Conservation (phyloP, 1,140 invertebrate genomes). For the Drosophila truncata region DNA sequence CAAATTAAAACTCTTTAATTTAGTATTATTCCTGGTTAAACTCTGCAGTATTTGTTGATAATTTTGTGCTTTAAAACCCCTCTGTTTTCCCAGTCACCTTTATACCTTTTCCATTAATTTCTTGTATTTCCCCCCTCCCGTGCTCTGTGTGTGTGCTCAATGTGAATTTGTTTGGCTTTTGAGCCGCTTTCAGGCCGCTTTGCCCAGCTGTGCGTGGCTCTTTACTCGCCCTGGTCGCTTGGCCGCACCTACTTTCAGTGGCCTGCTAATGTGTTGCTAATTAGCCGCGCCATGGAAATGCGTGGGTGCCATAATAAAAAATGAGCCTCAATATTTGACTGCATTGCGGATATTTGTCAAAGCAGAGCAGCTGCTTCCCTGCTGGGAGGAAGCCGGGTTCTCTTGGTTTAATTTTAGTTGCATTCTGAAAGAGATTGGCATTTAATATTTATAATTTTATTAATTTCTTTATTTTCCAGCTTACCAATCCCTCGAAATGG, state of each 20-base stretch:
- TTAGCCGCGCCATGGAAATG: slow-evolving; percentile 44
- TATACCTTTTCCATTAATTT: slow-evolving; percentile 2
- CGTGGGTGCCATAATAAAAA: slow-evolving; percentile 27
- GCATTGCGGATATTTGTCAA: slow-evolving; percentile 36
- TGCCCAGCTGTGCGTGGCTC: slow-evolving; percentile 52
- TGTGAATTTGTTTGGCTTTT: slow-evolving; percentile 64
- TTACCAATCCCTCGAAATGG: slow-evolving; percentile 41
- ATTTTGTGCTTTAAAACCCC: no score
- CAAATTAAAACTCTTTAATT: no score
- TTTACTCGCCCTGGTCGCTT: slow-evolving; percentile 41
- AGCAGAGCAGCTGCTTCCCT: neutral
- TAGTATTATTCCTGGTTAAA: no score
- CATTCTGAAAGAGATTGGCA: no score
- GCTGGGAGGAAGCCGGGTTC: neutral
- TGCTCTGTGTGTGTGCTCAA: slow-evolving; percentile 24
- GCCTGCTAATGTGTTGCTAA: slow-evolving; percentile 69
- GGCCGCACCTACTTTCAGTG: slow-evolving; percentile 53
- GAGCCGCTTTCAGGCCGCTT: slow-evolving; percentile 21
- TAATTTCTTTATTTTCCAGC: neutral
- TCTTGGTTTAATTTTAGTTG: no score
- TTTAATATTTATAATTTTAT: no score
- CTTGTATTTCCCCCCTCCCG: neutral
- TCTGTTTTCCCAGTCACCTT: neutral
- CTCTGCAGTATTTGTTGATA: no score
- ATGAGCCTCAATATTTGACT: slow-evolving; percentile 42